Evolutionary conservation across 2,888 invertebrate genomes (phyloP).

Genomic region (Eupeodes latifasciatus): DNA sequence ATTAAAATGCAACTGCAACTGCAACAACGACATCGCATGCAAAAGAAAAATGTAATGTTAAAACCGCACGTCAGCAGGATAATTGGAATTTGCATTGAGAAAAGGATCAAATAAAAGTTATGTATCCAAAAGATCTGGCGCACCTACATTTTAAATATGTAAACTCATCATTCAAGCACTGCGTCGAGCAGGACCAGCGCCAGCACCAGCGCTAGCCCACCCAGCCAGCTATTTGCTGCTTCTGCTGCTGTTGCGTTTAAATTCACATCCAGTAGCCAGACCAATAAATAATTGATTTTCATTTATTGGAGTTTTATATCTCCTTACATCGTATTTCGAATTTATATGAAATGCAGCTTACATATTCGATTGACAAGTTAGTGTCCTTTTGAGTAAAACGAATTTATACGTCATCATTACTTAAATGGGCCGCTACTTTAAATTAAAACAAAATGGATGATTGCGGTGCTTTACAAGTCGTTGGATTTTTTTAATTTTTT

Average conservation of each 20-base stretch:
- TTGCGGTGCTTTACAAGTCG: not conserved
- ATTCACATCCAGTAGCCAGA: conserved; percentile 10
- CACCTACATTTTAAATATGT: conserved; percentile 40
- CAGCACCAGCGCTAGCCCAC: too few relatives aligned
- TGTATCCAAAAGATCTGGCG: conserved; percentile 38
- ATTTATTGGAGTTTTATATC: conserved; percentile 26
- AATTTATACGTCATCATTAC: conserved; percentile 11
- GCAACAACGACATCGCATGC: too few relatives aligned
- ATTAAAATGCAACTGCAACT: conserved; percentile 48
- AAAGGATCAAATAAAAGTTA: conserved; percentile 35
- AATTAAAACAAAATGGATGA: conserved; percentile 25
- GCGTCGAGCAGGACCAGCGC: too few relatives aligned
- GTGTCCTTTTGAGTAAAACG: conserved; percentile 23
- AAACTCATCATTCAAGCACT: conserved; percentile 32
- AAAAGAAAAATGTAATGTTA: conserved; percentile 38
- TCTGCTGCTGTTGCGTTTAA: not conserved
- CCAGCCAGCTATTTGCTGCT: too few relatives aligned
- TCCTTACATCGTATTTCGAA: not conserved
- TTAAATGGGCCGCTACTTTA: conserved; percentile 29
- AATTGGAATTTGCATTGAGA: conserved; percentile 34
- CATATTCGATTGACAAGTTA: not conserved
- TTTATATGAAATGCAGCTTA: conserved; percentile 22
- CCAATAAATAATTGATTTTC: conserved; percentile 63
- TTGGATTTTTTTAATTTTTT: too few relatives aligned
- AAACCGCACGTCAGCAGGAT: conserved; percentile 69